Percentiles rank a stretch among this genome's conserved stretches.
Conservation (phyloP, 1,140 invertebrate species). For the fruit fly (Drosophila melanogaster) region Release_6_plus_ISO1_MT NT_037436.4:965001-965500, state of each 20-base stretch:
- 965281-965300: conserved; percentile 64
- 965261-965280: conserved; percentile 11
- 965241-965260: not conserved
- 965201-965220: conserved; percentile 79
- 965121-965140: not conserved
- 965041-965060: conserved; percentile 63
- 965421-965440: conserved; percentile 74
- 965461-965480: conserved; percentile 55
- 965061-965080: conserved; percentile 68
- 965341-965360: not conserved
- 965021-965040: not conserved
- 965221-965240: conserved; percentile 50
- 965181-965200: conserved; percentile 83
- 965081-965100: conserved; percentile 67
- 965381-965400: conserved; percentile 19
- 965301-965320: conserved; percentile 36
- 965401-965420: conserved; percentile 65
- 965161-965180: conserved; percentile 69
- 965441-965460: conserved; percentile 71
- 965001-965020: too few relatives aligned
- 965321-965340: not conserved
- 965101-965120: too few relatives aligned
- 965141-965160: conserved; percentile 61
- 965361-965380: not conserved
- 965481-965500: conserved; percentile 48